Evolutionary conservation across 2,888 invertebrate species (phyloP), one percentile per base, ranked within the genome.

Genomic region (Pseudococcus longispinus): DNA sequence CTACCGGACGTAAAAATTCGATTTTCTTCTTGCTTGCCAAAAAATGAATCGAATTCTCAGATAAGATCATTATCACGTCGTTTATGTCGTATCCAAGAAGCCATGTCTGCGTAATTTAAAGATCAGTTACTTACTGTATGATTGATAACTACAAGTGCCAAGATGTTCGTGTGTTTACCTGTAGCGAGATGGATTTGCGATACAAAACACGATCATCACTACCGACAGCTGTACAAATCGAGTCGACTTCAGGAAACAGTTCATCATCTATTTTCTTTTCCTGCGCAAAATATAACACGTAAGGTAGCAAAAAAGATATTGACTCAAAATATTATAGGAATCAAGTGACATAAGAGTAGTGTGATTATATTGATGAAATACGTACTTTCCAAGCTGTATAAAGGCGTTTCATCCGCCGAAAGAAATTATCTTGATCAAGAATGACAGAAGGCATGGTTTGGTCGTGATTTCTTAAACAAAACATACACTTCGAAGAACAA

Each of bases 21-120:
- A 98, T 97, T 91, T 99, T 99, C 92, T 98, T 98, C 91, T 98
- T 98, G 90, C 98, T 98, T 0, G 98, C 97, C 87, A 99, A 92
- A 90, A 99, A 97, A 90, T 95, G 94, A 88, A 98, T 95, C 60
- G 94, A 94, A 77, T 95, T 94, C 89, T 96, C 95, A 65, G 97
- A 95, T 88, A 99, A 93, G 9, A 99, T 94, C 92, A 97, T 96
- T 87, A 99, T 94, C 0, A 98, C 98, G 90, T 99, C 99, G 0
- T 97, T 96, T 85, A 99, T 92, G 91, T 99, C 99, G 91, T 99
- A 98, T 85, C 98, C 98, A 90, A 99, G 94, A 85, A 99, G 93
- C 99, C 99, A 99, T 87, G 96, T 96, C 96, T 97, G 91, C 85
- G 88, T 87, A 29, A 6, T 37, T 8, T 8, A 2, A 37, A 37